phyloP scores from a whole-genome alignment of 2,888 invertebrate species.

The Andrena chrysosceles region DNA sequence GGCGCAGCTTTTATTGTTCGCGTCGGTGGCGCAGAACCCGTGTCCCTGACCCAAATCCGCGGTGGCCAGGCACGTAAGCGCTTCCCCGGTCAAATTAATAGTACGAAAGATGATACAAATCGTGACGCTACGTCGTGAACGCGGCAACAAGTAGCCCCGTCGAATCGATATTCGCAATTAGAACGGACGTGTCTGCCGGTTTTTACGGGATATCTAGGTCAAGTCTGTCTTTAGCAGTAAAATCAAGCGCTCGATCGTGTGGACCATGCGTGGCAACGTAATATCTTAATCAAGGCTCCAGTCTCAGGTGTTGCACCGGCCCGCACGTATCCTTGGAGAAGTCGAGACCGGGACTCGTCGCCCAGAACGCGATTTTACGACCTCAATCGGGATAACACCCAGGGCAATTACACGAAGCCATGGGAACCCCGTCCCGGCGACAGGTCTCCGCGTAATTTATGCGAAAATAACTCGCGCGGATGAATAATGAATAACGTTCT shows the following conservation, averaged over 20 bases:
- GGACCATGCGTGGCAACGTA: slow-evolving; percentile 64
- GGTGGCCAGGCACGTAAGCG: slow-evolving; percentile 44
- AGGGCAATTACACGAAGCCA: neutral
- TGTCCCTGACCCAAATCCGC: slow-evolving; percentile 64
- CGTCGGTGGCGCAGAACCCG: neutral
- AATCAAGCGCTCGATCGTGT: slow-evolving; percentile 58
- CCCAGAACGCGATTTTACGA: slow-evolving; percentile 37
- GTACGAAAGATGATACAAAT: slow-evolving; percentile 66
- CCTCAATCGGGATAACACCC: slow-evolving; percentile 1
- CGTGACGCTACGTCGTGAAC: slow-evolving; percentile 24
- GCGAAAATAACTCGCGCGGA: slow-evolving; percentile 1
- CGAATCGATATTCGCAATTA: slow-evolving; percentile 59
- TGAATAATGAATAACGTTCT: slow-evolving; percentile 12
- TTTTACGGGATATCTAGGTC: slow-evolving; percentile 65
- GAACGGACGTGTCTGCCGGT: slow-evolving; percentile 58
- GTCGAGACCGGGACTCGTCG: slow-evolving; percentile 39
- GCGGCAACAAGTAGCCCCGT: slow-evolving; percentile 25
- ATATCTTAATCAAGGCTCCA: slow-evolving; percentile 71
- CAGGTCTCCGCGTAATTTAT: neutral
- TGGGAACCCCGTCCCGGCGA: neutral
- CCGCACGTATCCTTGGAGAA: slow-evolving; percentile 51
- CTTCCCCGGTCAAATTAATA: slow-evolving; percentile 60
- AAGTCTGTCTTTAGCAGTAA: slow-evolving; percentile 69
- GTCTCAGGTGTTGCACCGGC: slow-evolving; percentile 59
- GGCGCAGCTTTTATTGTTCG: slow-evolving; percentile 31